A percentile compares a stretch with the other conserved stretches of the same genome.
These are phyloP conservation scores for Athene noctua DNA, from an alignment of 2,113 vertebrate species.

Conservation along the genomic window DNA sequence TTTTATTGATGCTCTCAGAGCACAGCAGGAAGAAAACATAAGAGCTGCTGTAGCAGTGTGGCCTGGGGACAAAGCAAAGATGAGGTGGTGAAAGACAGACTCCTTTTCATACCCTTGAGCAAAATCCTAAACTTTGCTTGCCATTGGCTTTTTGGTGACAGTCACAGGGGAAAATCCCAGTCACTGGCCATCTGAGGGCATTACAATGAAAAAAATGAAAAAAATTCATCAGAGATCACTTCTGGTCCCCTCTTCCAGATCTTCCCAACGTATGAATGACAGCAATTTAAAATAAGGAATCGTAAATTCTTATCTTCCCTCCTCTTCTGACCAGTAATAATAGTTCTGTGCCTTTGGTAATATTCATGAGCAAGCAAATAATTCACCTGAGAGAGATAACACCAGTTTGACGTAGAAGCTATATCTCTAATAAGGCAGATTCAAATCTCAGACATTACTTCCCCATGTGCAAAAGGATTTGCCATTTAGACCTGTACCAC, in stretches of 20 bases:
- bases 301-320: neutral
- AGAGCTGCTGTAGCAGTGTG: neutral
- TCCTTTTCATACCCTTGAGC: neutral
- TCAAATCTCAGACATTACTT: neutral
- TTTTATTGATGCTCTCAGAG: neutral
- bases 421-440: neutral
- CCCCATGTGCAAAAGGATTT: neutral
- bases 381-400: neutral
- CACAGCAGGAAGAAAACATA: neutral
- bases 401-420: neutral
- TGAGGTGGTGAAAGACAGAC: neutral
- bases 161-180: neutral
- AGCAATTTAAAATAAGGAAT: neutral
- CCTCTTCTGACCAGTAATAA: neutral
- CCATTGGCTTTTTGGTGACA: neutral
- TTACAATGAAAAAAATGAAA: fast-evolving
- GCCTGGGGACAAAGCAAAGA: neutral
- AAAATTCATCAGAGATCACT: neutral
- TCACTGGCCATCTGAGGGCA: neutral
- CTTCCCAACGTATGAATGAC: neutral
- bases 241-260: neutral
- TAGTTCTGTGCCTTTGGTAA: neutral
- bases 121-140: neutral
- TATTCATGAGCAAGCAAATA: neutral
- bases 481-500: neutral